phyloP scores from a whole-genome alignment of 2,888 invertebrate species.

The Eubasilissa splendida region DNA sequence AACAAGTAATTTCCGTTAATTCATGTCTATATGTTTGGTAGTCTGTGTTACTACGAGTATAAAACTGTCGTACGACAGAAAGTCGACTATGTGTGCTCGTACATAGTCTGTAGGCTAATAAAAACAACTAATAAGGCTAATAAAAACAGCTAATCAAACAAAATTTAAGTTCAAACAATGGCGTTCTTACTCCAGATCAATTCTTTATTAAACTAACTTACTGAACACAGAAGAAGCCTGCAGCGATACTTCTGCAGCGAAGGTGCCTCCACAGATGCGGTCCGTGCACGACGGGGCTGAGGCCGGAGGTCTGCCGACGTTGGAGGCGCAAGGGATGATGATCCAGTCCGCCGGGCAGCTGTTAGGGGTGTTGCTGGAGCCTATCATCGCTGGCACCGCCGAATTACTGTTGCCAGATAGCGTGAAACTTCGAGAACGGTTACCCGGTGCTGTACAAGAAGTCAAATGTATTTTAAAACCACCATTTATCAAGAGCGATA shows the following conservation, averaged over 20 bases:
- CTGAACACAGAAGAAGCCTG: conserved; percentile 80
- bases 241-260: conserved; percentile 82
- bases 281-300: conserved; percentile 81
- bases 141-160: no score
- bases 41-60: no score
- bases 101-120: no score
- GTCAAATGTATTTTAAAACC: no score
- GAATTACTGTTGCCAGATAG: conserved; percentile 84
- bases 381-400: conserved; percentile 80
- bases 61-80: no score
- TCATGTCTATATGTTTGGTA: no score
- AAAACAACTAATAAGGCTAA: no score
- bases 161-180: no score
- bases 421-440: conserved; percentile 82
- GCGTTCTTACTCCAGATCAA: no score
- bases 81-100: no score
- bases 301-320: conserved; percentile 74
- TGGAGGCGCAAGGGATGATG: conserved; percentile 83
- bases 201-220: conserved; percentile 66
- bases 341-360: conserved; percentile 86
- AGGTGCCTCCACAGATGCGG: conserved; percentile 86
- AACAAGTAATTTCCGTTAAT: no score
- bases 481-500: no score
- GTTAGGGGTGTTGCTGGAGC: conserved; percentile 77
- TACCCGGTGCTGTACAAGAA: conserved; percentile 60